Evolutionary conservation across 2,113 vertebrate genomes (phyloP).

Genomic region (Notarius quadriscutis): DNA sequence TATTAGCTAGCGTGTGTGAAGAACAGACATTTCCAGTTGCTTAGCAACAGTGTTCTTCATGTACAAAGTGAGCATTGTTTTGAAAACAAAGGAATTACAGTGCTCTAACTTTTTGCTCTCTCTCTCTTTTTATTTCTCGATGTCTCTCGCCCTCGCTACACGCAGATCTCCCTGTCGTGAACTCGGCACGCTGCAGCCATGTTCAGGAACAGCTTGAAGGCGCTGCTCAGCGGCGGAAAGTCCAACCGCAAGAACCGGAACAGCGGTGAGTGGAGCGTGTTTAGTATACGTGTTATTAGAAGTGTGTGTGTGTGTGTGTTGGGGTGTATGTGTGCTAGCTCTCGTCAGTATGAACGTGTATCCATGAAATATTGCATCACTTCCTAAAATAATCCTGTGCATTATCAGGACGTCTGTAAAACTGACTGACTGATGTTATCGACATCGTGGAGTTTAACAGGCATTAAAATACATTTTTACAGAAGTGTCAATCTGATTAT

Average conservation of each 20-base stretch:
- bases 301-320: neutral
- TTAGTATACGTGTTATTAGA: neutral
- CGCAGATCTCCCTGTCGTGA: slow-evolving; percentile 51
- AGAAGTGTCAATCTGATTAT: neutral
- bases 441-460: neutral
- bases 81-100: neutral
- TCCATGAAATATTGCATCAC: neutral
- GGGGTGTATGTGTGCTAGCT: neutral
- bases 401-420: too few relatives aligned
- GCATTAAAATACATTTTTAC: neutral
- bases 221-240: slow-evolving; percentile 92
- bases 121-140: neutral
- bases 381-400: neutral
- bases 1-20: neutral
- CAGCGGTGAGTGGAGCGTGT: slow-evolving; percentile 80
- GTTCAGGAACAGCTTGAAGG: slow-evolving; percentile 98
- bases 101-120: neutral
- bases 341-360: neutral
- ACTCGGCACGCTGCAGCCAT: slow-evolving; percentile 71
- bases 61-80: neutral
- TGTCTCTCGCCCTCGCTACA: neutral
- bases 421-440: neutral
- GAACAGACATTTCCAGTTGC: neutral
- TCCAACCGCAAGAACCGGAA: slow-evolving; percentile 88
- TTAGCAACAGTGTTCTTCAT: neutral